Base-by-base conservation (phyloP, 2,888 invertebrate genomes). In the Thymelicus sylvestris region DNA sequence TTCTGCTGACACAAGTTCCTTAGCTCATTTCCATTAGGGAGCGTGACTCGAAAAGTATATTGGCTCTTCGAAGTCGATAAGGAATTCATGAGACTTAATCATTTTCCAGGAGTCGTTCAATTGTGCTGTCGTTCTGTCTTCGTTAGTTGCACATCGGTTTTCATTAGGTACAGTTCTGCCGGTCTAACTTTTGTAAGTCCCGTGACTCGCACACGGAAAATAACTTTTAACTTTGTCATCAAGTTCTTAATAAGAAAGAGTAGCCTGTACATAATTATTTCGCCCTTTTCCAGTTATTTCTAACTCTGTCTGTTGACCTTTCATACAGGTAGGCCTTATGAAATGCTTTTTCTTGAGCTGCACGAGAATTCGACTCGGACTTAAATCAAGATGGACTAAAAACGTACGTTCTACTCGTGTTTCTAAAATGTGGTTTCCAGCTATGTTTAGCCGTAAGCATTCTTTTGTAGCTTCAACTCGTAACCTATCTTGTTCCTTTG, bases 21-120 rank as follows among this genome's bases (percentile, higher is more conserved):
- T 81, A 88, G 86, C 86, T 89, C 83, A 90, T 90, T 90, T 87
- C 83, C 88, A 87, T 90, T 83, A 79, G 81, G 74, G 80, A 81
- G 78, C 81, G 82, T 78, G 83, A 83, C 80, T 80, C 74, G 76
- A 81, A 82, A 81, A 85, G 86, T 86, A 86, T 87, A 87, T 88
- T 83, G 83, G 80, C 78, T 79, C 76, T 75, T 73, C 74, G 71
- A 81, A 64, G 15, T 24, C 39, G 38, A 60, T 48, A 48, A 50
- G 41, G 50, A 60, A 39, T 70, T 65, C 41, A 70, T 50, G 39
- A 6, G 59, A 70, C 41, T 70, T 65, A 60, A 69, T 70, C 60
- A 70, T 70, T 44, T 70, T 64, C 41, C n/a, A 60, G 70, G 48
- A 52, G 60, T 52, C 38, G 50, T 15, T 60, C 59, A 12, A 65